Base-by-base conservation (phyloP, 1,140 invertebrate species). In the Antheraea mylitta region DNA sequence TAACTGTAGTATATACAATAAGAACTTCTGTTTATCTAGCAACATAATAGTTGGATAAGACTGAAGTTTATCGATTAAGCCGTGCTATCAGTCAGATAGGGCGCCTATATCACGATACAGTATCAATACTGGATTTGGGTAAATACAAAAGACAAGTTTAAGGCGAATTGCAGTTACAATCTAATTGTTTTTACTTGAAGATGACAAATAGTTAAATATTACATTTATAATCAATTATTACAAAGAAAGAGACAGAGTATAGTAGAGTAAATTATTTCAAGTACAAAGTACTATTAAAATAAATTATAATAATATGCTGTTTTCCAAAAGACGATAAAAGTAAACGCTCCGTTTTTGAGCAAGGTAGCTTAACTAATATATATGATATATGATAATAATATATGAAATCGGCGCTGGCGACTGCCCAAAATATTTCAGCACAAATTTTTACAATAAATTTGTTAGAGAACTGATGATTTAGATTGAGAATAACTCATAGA, bases 61-160 rank as follows among this genome's bases (percentile, higher is more conserved):
- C 68, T 74, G 66, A 68, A 71, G 68, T 71, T 67, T 36, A 71
- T 74, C 70, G 75, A 77, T 77, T 79, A 74, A 48, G 45, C 19
- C 61, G 45, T 63, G 63, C 72, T 79, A 81, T 81, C 77, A 36
- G 18, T 18, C 13, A 18, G 72, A 75, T 78, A 75, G 19, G n/a
- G 66, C 30, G 18, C 19, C 42, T 58, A 61, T 81, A 80, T 79
- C 79, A 78, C 64, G 77, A 79, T 76, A 72, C 65, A 16, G 78
- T 82, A 83, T 80, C 81, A 78, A 61, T 73, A 78, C 66, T 72
- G 74, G 74, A 73, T 64, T 19, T 18, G 68, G 18, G 45, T 7
- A 58, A 53, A 69, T 70, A 73, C 58, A 11, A 62, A 60, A 59
- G 38, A 59, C 60, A 68, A 70, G 68, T 70, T 68, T 79, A 82